Conservation (phyloP, 53 echinoderm and acorn worm species). For the Echinometra lucunter region DNA sequence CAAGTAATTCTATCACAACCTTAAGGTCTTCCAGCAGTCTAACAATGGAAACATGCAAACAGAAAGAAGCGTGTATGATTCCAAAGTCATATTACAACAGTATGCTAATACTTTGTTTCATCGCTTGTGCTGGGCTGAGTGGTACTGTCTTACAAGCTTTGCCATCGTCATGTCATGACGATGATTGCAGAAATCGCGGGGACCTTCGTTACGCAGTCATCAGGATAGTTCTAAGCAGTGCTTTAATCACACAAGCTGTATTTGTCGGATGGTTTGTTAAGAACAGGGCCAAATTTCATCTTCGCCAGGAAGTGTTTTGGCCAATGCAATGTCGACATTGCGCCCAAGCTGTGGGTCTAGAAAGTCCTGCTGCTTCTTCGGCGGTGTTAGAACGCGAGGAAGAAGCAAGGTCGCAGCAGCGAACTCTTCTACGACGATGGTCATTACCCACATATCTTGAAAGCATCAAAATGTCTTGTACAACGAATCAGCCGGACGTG, state of each 20-base stretch:
- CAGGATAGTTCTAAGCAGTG: not conserved
- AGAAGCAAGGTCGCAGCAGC: not conserved
- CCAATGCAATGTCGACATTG: constrained; percentile 18
- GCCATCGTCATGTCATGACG: not conserved
- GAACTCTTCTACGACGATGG: not conserved
- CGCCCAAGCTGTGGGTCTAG: not conserved
- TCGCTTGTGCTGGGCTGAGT: constrained; percentile 7
- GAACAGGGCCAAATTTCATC: constrained; percentile 8
- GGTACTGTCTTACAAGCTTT: not conserved
- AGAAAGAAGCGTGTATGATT: not conserved
- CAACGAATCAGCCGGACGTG: not conserved
- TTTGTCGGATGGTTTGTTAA: constrained; percentile 22
- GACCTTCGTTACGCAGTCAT: not conserved
- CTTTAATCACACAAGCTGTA: not conserved
- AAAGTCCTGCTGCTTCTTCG: too few species aligned
- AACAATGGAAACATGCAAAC: not conserved
- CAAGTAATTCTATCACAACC: not conserved
- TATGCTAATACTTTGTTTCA: constrained; percentile 7
- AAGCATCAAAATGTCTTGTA: not conserved
- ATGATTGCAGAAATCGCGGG: not conserved
- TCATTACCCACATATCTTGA: not conserved
- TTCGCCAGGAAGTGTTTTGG: constrained; percentile 18
- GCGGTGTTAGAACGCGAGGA: not conserved
- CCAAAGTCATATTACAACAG: constrained; percentile 26
- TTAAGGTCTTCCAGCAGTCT: not conserved